Evolutionary conservation across 2,888 invertebrate genomes (phyloP), one percentile per base, ranked within the genome.

Genomic region (Eristalis pertinax): DNA sequence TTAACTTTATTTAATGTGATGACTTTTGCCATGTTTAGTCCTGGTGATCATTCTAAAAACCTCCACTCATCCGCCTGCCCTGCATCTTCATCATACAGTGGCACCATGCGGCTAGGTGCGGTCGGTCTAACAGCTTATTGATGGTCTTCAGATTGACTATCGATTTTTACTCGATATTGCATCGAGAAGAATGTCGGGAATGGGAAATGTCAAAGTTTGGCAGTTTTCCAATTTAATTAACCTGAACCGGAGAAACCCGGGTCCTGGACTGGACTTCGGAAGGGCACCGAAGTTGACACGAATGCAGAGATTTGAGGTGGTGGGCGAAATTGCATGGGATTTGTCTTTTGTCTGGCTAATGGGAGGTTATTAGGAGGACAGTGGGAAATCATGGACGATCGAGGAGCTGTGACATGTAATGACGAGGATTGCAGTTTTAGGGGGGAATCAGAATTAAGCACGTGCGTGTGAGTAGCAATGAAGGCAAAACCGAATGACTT

Each of bases 1-100:
- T 38, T 19, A 41, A 63, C 73, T 63, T 72, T 72, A 65, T 58
- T 72, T 72, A 72, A 65, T 79, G 78, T 60, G 38, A 65, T 64
- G 56, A 78, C 64, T 72, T 72, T 58, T 64, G 26, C 35, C 22
- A 35, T 62, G 50, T 50, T 50, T 43, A 43, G 43, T 43, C 43
- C n/a, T 15, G 43, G 43, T 43, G 43, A 43, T 43, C 43, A 43
- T 43, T 43, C 43, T 43, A 15, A n/a, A n/a, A 43, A 43, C 3
- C n/a, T n/a, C 43, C 43, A 8, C 15, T 43, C 43, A 7, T 19
- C n/a, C 8, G 43, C 15, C 4, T 13, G 7, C 7, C 8, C 32
- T 8, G 8, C 32, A 32, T 32, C 32, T 5, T 26, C 26, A 26
- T 26, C 26, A 32, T 32, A 32, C 7, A 5, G 32, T 32, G 32